Conservation (phyloP, 2,888 invertebrate genomes). For the Rotaria magnacalcarata region DNA sequence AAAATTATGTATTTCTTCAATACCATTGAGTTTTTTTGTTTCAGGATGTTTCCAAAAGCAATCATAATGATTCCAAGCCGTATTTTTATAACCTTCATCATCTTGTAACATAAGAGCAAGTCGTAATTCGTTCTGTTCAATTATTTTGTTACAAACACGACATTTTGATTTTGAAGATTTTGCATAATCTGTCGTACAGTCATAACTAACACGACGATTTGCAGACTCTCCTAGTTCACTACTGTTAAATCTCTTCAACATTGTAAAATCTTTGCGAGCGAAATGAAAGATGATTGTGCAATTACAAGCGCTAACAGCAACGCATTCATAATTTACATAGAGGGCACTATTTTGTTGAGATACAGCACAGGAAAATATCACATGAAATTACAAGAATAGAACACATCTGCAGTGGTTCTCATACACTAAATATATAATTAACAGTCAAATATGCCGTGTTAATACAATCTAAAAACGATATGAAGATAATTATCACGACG, state of each 20-base stretch:
- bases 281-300: no score
- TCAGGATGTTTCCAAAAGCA: conserved; percentile 16
- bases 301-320: background rate
- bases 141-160: background rate
- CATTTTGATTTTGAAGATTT: background rate
- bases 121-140: background rate
- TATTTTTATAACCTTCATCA: background rate
- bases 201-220: background rate
- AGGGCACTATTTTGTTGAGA: no score
- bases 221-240: background rate
- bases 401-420: background rate
- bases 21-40: conserved; percentile 10
- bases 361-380: no score
- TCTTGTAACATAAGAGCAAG: background rate
- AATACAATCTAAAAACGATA: background rate
- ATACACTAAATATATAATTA: background rate
- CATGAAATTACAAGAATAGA: no score
- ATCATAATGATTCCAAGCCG: background rate
- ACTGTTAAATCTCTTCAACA: background rate
- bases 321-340: background rate
- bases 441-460: background rate
- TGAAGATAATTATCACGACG: background rate
- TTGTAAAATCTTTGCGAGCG: background rate
- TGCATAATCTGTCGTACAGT: conserved; percentile 9
- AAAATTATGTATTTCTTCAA: background rate